Evolutionary conservation across 2,797 vertebrate species (phyloP), one percentile per base, ranked within the genome.

Genomic region (Ctenosaura bakeri): DNA sequence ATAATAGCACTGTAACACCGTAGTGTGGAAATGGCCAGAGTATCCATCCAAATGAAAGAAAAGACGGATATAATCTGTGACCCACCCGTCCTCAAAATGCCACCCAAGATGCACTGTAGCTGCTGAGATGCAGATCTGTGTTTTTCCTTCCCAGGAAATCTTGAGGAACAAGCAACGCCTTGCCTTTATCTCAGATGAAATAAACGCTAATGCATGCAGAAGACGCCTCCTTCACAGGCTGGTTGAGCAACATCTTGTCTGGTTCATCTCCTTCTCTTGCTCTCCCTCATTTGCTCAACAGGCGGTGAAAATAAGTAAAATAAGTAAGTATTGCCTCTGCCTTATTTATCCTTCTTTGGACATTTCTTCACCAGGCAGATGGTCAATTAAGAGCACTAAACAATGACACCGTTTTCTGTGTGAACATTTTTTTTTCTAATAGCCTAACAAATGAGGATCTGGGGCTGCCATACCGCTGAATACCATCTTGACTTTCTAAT

Each of bases 401-500:
- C 97, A 98, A 97, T 98, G 97, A 97, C 97, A 97, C 97, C 97
- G 97, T 97, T 98, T 98, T 97, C 97, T 97, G 95, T 97, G 97
- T 97, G 97, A 98, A 97, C 97, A 97, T 97, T 97, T 97, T 97
- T 92, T 96, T 50, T 42, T 95, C 97, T 98, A 97, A 98, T 98
- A 98, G 97, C 95, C 94, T 97, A 98, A 97, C 97, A 98, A 98
- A 98, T 97, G 97, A 96, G 96, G 97, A 97, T 97, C 96, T 97
- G 97, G 95, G 32, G 96, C 97, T 97, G 96, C 97, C 97, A 97
- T 97, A 95, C 97, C 97, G 97, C 97, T 97, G 97, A 98, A 97
- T 97, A 97, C 96, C 97, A 97, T 97, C 97, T 98, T 98, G 97
- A 97, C 97, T 98, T 97, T 97, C 97, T 98, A 98, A 98, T 98